phyloP scores from a whole-genome alignment of 2,797 vertebrate genomes.

The Tachyglossus aculeatus region DNA sequence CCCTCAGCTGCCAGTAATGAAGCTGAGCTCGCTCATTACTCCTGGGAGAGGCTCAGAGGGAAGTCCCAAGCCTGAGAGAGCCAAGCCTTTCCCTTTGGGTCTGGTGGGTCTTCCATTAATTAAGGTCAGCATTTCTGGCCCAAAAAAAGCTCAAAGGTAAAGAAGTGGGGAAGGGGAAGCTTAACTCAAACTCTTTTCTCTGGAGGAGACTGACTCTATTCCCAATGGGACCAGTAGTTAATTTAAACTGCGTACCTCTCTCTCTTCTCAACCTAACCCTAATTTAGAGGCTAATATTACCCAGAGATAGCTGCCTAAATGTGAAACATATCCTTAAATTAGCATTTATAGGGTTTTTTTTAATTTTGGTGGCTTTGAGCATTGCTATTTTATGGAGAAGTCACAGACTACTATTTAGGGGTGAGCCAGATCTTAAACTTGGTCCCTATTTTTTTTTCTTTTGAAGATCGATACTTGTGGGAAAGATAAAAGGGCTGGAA shows the following conservation, averaged over 20 bases:
- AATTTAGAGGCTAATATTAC: conserved; percentile 1
- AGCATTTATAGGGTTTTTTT: too few relatives aligned
- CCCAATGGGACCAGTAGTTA: conserved; percentile 19
- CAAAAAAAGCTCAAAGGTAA: conserved; percentile 67
- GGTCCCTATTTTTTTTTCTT: too few relatives aligned
- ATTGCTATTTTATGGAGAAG: too few relatives aligned
- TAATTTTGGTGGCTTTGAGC: too few relatives aligned
- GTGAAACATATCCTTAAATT: too few relatives aligned
- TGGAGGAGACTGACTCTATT: conserved; percentile 17
- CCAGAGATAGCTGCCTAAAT: neutral
- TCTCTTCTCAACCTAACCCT: neutral
- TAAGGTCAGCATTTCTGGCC: conserved; percentile 84
- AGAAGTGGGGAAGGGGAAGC: conserved; percentile 40
- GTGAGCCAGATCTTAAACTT: too few relatives aligned
- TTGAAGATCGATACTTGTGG: too few relatives aligned
- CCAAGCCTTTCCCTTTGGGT: conserved; percentile 78
- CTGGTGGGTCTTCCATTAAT: conserved; percentile 88
- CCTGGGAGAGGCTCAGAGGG: conserved; percentile 80
- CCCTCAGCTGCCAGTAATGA: conserved; percentile 86
- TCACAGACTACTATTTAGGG: too few relatives aligned
- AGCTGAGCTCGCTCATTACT: conserved; percentile 82
- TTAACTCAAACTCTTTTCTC: conserved; percentile 50
- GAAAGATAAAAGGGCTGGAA: too few relatives aligned
- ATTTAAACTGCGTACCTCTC: conserved; percentile 12
- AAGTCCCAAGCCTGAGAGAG: conserved; percentile 78